Evolutionary conservation across 2,113 vertebrate genomes (phyloP), one percentile per base, ranked within the genome.

Genomic region (Aegotheles bennettii): DNA sequence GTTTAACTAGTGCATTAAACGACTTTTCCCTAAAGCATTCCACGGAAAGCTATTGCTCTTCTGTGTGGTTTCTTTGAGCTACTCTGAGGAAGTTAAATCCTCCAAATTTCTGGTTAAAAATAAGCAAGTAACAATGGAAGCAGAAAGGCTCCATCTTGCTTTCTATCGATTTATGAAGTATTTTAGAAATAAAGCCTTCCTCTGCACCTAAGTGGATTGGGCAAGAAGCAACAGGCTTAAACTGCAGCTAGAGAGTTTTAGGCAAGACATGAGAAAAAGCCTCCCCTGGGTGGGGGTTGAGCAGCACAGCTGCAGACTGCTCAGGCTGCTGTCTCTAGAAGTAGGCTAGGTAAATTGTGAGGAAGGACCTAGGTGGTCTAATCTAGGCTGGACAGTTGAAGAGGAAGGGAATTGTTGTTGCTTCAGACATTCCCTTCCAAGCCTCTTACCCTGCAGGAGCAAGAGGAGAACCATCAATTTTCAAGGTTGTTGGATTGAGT

Each of bases 91-190:
- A 94, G 89, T 88, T 86, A 97, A 93, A 95, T 96, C 80, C 86
- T 87, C 84, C 28, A 29, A 75, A 92, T 92, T 96, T 94, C 94
- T 94, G 80, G 43, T 92, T 94, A 94, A 87, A 93, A 89, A 79
- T 67, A 94, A 96, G 59, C 78, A 93, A 70, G 75, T 92, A 92
- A 93, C 89, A 92, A 95, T 68, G 89, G 93, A 90, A 84, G 63
- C 68, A 94, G 91, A 93, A 96, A 93, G 67, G 36, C 64, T 84
- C 50, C 92, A 75, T 84, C 73, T 84, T 95, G 16, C 70, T 54
- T 95, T 89, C 90, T 63, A 67, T 70, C 4, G 31, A 94, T 96
- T 96, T 96, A 96, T 94, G 94, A 94, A 92, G 76, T 96, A 96
- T 92, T 97, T 74, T 36, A 61, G 83, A 92, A 93, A 93, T 56